Conservation (phyloP, 1,140 invertebrate species). For the Subanguina moxae region DNA sequence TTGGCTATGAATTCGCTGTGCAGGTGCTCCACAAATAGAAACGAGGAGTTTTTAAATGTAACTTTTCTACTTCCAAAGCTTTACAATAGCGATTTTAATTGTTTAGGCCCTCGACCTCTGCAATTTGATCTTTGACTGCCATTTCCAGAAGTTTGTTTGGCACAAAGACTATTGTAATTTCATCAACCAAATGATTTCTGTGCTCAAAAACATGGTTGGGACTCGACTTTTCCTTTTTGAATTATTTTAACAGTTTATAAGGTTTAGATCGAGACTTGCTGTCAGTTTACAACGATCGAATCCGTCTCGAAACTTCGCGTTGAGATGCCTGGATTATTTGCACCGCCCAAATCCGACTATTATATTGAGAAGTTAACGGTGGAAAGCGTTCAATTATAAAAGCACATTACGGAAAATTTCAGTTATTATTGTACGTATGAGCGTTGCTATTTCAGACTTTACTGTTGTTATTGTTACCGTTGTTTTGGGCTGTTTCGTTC, state of each 20-base stretch:
- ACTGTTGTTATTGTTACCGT: too few relatives aligned
- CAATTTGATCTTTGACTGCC: not conserved
- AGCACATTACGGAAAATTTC: not conserved
- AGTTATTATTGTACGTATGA: constrained; percentile 1
- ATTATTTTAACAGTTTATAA: not conserved
- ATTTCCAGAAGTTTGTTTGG: constrained; percentile 8
- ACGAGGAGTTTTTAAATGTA: not conserved
- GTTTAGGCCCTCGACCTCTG: constrained; percentile 8
- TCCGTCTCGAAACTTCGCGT: not conserved
- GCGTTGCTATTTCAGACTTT: too few relatives aligned
- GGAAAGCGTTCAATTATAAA: not conserved
- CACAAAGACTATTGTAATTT: not conserved
- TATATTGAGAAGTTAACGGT: not conserved
- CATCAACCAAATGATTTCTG: not conserved
- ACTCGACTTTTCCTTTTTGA: not conserved
- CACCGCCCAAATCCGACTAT: constrained; percentile 4
- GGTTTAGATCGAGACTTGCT: not conserved
- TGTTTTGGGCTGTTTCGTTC: too few relatives aligned
- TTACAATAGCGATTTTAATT: not conserved
- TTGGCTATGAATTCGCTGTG: not conserved
- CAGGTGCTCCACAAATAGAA: not conserved
- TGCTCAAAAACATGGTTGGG: not conserved
- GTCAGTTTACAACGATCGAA: not conserved
- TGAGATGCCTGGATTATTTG: constrained; percentile 3
- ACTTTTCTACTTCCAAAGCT: too few relatives aligned